Conservation (phyloP, 2,888 invertebrate species). For the Digitonthophagus gazella region DNA sequence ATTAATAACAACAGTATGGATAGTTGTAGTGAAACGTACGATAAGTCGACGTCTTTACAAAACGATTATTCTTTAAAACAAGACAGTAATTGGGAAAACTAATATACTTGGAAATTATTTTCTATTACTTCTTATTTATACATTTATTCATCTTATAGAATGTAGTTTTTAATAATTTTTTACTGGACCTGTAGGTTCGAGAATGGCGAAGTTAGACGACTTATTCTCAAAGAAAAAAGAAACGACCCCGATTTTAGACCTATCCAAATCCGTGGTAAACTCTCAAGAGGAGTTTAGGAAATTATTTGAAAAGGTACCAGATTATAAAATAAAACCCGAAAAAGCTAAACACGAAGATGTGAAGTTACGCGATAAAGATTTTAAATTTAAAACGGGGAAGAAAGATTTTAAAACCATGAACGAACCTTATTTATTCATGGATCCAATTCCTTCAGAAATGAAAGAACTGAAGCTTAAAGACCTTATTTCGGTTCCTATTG, state of each 20-base stretch:
- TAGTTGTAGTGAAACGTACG: constrained; percentile 34
- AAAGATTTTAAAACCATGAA: constrained; percentile 68
- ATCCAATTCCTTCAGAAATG: constrained; percentile 85
- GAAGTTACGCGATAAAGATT: constrained; percentile 72
- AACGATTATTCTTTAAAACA: constrained; percentile 51
- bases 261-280: constrained; percentile 75
- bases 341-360: constrained; percentile 77
- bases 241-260: constrained; percentile 77
- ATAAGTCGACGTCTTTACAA: constrained; percentile 15
- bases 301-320: constrained; percentile 82
- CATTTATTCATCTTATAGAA: background rate
- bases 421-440: constrained; percentile 65
- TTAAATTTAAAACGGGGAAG: constrained; percentile 71
- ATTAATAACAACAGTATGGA: constrained; percentile 31
- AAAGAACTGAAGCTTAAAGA: constrained; percentile 70
- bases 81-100: constrained; percentile 54
- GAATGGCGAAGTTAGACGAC: constrained; percentile 74
- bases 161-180: constrained; percentile 9
- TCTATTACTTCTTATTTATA: constrained; percentile 1
- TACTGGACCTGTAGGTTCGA: constrained; percentile 3
- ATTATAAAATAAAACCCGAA: constrained; percentile 85
- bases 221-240: constrained; percentile 83
- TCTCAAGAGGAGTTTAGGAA: constrained; percentile 80
- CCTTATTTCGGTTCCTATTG: constrained; percentile 80
- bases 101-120: constrained; percentile 1